These are phyloP conservation scores for Eudasyphora cyanicolor DNA, from an alignment of 2,888 invertebrate species.

Conservation along the genomic window DNA sequence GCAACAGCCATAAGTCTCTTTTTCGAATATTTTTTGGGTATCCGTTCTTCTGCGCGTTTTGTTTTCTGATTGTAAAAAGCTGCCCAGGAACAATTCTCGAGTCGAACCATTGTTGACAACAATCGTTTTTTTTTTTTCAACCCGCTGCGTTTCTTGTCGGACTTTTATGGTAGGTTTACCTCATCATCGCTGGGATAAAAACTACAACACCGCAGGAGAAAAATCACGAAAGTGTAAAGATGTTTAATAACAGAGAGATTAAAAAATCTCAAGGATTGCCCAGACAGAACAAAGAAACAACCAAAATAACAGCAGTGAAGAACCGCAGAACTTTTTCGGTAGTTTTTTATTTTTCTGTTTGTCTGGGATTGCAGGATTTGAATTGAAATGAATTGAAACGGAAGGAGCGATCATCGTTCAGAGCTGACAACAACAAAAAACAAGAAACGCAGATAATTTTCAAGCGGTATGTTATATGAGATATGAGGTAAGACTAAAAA, in stretches of 20 bases:
- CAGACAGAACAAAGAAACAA: constrained; percentile 23
- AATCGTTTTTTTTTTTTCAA: constrained; percentile 39
- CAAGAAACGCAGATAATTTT: constrained; percentile 50
- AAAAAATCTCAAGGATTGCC: constrained; percentile 47
- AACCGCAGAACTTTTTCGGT: constrained; percentile 37
- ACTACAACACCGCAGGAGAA: neutral
- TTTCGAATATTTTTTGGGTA: neutral
- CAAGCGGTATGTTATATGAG: neutral
- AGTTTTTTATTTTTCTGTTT: neutral
- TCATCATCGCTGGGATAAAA: constrained; percentile 14
- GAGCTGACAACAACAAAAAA: constrained; percentile 67
- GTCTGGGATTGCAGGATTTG: too few relatives aligned
- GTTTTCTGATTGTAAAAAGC: neutral
- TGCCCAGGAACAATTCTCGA: neutral
- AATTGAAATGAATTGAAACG: constrained; percentile 55
- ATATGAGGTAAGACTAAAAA: too few relatives aligned
- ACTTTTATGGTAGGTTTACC: constrained; percentile 37
- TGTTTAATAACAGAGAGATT: constrained; percentile 51
- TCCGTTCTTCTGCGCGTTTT: neutral
- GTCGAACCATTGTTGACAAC: constrained; percentile 49
- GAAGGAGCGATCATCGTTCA: constrained; percentile 67
- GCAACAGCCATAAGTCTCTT: constrained; percentile 26
- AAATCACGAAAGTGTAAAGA: constrained; percentile 2
- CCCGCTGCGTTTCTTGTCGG: neutral
- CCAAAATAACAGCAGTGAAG: constrained; percentile 7